A percentile compares a stretch with the other conserved stretches of the same genome.
phyloP scores from a whole-genome alignment of 2,113 vertebrate species.

The Sphaerodactylus townsendi region DNA sequence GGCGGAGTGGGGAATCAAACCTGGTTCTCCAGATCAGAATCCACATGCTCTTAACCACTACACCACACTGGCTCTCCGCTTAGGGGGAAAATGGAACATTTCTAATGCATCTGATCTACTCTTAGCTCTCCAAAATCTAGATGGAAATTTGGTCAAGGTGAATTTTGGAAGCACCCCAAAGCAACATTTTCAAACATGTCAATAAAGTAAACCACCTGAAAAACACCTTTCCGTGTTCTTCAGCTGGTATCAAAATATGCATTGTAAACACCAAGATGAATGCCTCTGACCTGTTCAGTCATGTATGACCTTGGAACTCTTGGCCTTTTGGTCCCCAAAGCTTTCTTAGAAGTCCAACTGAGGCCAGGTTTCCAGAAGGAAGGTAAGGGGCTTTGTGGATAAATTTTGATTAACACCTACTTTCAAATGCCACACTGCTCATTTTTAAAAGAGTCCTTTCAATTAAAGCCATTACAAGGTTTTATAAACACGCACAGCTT shows the following conservation, averaged over 20 bases:
- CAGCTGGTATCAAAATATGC: accelerated
- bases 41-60: too few species aligned
- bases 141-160: too few species aligned
- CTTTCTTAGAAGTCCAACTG: background rate
- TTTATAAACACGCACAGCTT: background rate
- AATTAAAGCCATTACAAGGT: slow-evolving; percentile 32
- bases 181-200: too few species aligned
- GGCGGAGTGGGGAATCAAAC: too few species aligned
- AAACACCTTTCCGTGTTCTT: background rate
- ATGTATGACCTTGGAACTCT: background rate
- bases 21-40: too few species aligned
- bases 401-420: slow-evolving; percentile 41
- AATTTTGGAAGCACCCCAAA: too few species aligned
- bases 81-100: too few species aligned
- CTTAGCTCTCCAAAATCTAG: too few species aligned
- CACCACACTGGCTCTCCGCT: too few species aligned
- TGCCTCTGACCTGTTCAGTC: background rate
- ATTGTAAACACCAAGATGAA: background rate
- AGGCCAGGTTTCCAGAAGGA: slow-evolving; percentile 34
- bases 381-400: slow-evolving; percentile 32
- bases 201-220: background rate
- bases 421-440: slow-evolving; percentile 8
- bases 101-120: too few species aligned
- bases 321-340: slow-evolving; percentile 1
- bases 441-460: background rate